Percentiles rank a stretch among this genome's conserved stretches.
phyloP scores from a whole-genome alignment of 1,140 invertebrate genomes.

The Hypothenemus hampei region DNA sequence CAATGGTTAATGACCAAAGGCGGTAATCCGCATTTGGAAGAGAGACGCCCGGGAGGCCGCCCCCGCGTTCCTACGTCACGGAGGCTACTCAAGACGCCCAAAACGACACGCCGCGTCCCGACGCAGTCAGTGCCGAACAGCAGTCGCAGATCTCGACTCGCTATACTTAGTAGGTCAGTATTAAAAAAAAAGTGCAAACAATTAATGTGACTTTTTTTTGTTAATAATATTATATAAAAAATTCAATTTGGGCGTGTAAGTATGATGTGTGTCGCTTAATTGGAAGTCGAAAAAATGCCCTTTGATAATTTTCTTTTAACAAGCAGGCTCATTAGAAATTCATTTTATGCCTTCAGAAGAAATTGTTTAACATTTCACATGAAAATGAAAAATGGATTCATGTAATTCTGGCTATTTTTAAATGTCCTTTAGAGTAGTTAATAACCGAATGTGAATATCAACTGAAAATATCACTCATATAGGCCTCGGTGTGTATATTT shows the following conservation, averaged over 20 bases:
- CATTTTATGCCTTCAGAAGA: no score
- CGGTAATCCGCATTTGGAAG: no score
- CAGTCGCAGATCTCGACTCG: slow-evolving; percentile 42
- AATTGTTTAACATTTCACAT: no score
- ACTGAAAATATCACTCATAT: no score
- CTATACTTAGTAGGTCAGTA: slow-evolving; percentile 40
- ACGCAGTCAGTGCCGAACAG: slow-evolving; percentile 40
- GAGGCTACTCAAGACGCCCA: slow-evolving; percentile 28
- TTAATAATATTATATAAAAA: background rate
- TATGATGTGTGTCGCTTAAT: slow-evolving; percentile 1
- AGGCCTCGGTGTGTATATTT: no score
- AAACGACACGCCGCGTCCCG: slow-evolving; percentile 27
- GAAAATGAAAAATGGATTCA: background rate
- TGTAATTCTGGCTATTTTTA: slow-evolving; percentile 8
- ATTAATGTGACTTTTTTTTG: background rate
- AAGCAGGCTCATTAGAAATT: no score
- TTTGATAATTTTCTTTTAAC: no score
- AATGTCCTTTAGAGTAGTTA: background rate
- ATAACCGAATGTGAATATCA: no score
- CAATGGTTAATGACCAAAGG: no score
- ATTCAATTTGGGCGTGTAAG: slow-evolving; percentile 7
- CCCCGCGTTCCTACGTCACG: slow-evolving; percentile 28
- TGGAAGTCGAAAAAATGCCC: background rate
- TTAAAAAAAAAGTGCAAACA: slow-evolving; percentile 11
- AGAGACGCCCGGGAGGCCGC: no score